Percentiles rank a stretch among this genome's conserved stretches.
These are phyloP conservation scores for Brachyptera risi DNA, from an alignment of 2,888 invertebrate species.

Conservation along the genomic window DNA sequence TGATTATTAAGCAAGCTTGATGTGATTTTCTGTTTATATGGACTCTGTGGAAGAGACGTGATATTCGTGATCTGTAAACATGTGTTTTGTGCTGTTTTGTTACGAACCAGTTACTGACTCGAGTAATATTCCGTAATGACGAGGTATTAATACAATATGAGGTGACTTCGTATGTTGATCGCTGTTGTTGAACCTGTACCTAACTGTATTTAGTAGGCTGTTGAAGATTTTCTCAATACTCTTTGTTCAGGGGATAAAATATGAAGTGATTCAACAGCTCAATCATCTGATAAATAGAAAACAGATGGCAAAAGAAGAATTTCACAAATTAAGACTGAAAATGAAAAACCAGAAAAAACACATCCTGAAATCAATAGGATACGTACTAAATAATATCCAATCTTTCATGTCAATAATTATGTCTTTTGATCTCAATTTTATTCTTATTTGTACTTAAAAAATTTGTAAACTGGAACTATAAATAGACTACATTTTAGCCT, in stretches of 20 bases:
- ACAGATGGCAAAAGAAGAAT: neutral
- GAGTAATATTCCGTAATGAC: too few species aligned
- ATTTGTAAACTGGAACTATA: neutral
- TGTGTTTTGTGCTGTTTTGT: too few species aligned
- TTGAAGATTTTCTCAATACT: neutral
- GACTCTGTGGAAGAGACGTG: neutral
- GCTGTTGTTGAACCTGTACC: too few species aligned
- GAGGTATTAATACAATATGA: too few species aligned
- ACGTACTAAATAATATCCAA: slow-evolving; percentile 18
- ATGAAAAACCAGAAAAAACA: slow-evolving; percentile 15
- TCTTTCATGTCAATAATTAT: slow-evolving; percentile 28
- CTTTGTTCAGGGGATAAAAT: neutral
- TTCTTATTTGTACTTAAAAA: slow-evolving; percentile 33
- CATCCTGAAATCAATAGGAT: slow-evolving; percentile 16
- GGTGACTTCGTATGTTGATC: too few species aligned
- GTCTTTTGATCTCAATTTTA: slow-evolving; percentile 33
- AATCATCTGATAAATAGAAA: slow-evolving; percentile 9
- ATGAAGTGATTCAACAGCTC: slow-evolving; percentile 20
- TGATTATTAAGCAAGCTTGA: slow-evolving; percentile 1
- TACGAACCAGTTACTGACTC: too few species aligned
- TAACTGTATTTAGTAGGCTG: neutral
- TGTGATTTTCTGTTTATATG: slow-evolving; percentile 6
- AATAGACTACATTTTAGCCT: neutral
- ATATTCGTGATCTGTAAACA: too few species aligned
- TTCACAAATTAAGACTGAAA: slow-evolving; percentile 29